Conservation (phyloP, 2,888 invertebrate genomes). For the Lochmaea crataegi region DNA sequence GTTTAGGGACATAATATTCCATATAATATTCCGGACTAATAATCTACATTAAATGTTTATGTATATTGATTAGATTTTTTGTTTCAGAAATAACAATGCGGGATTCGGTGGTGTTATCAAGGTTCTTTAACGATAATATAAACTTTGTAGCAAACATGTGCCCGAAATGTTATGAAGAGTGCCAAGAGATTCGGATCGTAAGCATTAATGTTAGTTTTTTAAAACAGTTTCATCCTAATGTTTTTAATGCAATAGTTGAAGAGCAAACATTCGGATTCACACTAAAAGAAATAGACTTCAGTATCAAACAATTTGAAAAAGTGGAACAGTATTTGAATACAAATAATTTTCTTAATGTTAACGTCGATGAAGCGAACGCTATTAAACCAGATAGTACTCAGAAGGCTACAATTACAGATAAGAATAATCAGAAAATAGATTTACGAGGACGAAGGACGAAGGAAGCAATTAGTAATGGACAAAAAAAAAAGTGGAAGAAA, state of each 20-base stretch:
- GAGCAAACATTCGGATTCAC: neutral
- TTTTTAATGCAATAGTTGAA: neutral
- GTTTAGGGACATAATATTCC: no score
- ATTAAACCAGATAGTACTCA: neutral
- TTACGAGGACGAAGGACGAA: neutral
- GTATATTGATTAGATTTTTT: slow-evolving; percentile 19
- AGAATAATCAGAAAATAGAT: neutral
- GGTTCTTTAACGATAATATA: slow-evolving; percentile 53
- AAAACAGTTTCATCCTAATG: slow-evolving; percentile 17
- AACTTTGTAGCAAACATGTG: slow-evolving; percentile 53
- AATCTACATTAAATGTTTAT: neutral
- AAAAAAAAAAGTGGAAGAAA: neutral
- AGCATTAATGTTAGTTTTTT: slow-evolving; percentile 52
- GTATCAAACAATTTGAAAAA: slow-evolving; percentile 4
- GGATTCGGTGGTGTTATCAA: slow-evolving; percentile 31
- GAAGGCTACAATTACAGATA: neutral
- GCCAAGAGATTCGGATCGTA: slow-evolving; percentile 49
- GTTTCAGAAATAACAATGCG: slow-evolving; percentile 35
- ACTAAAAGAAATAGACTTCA: neutral
- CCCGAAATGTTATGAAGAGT: slow-evolving; percentile 50
- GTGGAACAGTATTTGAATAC: neutral
- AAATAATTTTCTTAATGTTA: neutral
- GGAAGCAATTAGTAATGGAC: neutral
- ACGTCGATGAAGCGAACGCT: neutral
- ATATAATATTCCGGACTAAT: neutral